Evolutionary conservation across 2,888 invertebrate genomes (phyloP), one percentile per base, ranked within the genome.

Genomic region (Thymelicus lineola): DNA sequence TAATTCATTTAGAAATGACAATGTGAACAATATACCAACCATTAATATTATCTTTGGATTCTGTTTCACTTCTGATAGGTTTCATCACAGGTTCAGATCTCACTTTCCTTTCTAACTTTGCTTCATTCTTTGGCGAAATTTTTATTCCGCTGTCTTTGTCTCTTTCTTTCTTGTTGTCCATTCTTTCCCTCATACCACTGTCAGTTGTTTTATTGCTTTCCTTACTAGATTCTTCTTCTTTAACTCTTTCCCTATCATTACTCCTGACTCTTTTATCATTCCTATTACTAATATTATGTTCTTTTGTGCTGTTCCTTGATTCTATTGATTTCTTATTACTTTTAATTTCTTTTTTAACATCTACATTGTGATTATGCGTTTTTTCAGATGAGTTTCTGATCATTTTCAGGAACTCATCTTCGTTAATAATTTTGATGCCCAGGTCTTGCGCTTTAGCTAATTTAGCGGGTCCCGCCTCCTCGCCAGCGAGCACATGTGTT

Each of bases 391-490:
- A 94, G 64, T 94, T 94, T 70, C 94, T 90, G 70, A 98, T 97
- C 82, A 98, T 91, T 82, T 97, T 95, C 15, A 98, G 90, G 46
- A 99, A 94, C 15, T 96, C 96, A 88, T 98, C 97, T 91, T 98
- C 98, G 74, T 95, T 95, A 36, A 98, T 90, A 66, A 96, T 94
- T 80, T 95, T 96, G n/a, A 97, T 96, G 15, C 95, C 95, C 35
- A 97, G 91, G 74, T 94, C 95, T 80, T 95, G 91, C 0, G 97
- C 97, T 88, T 98, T 98, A 0, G 95, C 95, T 57, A 97, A 84
- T 94, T 99, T 99, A 6, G 97, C 94, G 7, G 97, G 97, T 0
- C 98, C 99, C 0, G 98, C 95, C 65, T 98, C 97, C 64, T 97
- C 96, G 0, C 99, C 99, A 3, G 96, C 95, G 28, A 99, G 93